Base-by-base conservation (phyloP, 2,888 invertebrate genomes). In the Tetramorium bicarinatum region DNA sequence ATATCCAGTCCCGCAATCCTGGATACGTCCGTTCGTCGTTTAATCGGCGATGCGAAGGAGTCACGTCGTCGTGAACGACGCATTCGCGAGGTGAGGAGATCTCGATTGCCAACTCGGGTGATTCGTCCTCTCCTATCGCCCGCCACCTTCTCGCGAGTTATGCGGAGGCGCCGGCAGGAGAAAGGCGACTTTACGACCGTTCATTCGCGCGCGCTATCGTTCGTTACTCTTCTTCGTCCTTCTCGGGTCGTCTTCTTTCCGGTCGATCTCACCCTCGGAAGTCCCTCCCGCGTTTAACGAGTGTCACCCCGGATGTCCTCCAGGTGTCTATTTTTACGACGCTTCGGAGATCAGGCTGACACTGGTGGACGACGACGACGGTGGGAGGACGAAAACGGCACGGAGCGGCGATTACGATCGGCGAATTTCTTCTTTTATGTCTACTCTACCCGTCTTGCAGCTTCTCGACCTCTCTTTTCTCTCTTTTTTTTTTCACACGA, bases 261-360 rank as follows among this genome's bases (percentile, higher is more conserved):
- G 13, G 62, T 6, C 15, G 49, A 76, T 52, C 74, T 59, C 29
- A 34, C 47, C 25, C 18, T 29, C 25, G 47, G 44, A 66, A 69
- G 52, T 74, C 59, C 56, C 47, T 11, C 21, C 25, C 67, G 67
- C 85, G 79, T 85, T 87, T 85, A 85, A 87, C 80, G 86, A 85
- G 85, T 59, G 56, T 80, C 84, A 79, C 71, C 82, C 49, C 54
- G 74, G 66, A 71, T 82, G 61, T 83, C 62, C 79, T 69, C 69
- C 54, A 77, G 77, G 83, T 83, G 76, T 83, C 83, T 83, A 71
- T 62, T 82, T 87, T 82, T 87, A 85, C 83, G 80, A 80, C 64
- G 64, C 61, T 71, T 83, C 64, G 54, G 44, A 67, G 74, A 85
- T 83, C 83, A 61, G 29, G 54, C 47, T 76, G 75, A 76, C 85